Evolutionary conservation across 1,140 invertebrate species (phyloP).

Genomic region (Teleopsis dalmanni): DNA sequence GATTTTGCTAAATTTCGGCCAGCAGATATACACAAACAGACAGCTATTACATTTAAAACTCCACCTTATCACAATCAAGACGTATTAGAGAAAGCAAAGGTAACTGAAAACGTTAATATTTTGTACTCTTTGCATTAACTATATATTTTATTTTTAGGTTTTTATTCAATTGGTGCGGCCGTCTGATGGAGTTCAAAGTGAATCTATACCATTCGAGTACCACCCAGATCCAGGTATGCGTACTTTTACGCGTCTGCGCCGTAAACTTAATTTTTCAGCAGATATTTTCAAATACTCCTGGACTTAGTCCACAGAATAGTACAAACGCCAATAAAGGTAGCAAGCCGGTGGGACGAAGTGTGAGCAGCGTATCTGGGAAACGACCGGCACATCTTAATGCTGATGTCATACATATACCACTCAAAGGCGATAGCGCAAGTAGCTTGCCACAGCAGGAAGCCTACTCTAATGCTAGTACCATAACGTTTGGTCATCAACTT

Average conservation of each 20-base stretch:
- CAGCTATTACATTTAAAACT: conserved; percentile 76
- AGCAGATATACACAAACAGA: conserved; percentile 86
- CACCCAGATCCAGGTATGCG: conserved; percentile 78
- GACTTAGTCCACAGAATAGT: conserved; percentile 19
- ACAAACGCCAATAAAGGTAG: conserved; percentile 25
- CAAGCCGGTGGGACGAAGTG: conserved; percentile 49
- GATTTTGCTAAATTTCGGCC: conserved; percentile 76
- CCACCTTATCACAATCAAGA: conserved; percentile 65
- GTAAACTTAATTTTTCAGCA: conserved; percentile 48
- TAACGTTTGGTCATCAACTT: conserved; percentile 32
- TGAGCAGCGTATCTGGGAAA: conserved; percentile 51
- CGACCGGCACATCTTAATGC: conserved; percentile 43
- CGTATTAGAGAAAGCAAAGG: conserved; percentile 63
- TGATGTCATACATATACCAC: conserved; percentile 54
- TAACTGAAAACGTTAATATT: conserved; percentile 17
- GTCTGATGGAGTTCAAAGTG: conserved; percentile 74
- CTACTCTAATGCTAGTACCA: conserved; percentile 34
- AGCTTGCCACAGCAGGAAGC: conserved; percentile 20
- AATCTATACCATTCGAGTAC: conserved; percentile 68
- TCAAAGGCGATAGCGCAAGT: conserved; percentile 46
- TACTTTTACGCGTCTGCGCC: conserved; percentile 60
- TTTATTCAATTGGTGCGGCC: conserved; percentile 74
- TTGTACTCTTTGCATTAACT: not conserved
- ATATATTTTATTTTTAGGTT: conserved; percentile 45
- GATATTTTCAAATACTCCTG: conserved; percentile 40